These are phyloP conservation scores for Malurus alboscapulatus DNA, from an alignment of 2,113 vertebrate species.

Conservation along the genomic window DNA sequence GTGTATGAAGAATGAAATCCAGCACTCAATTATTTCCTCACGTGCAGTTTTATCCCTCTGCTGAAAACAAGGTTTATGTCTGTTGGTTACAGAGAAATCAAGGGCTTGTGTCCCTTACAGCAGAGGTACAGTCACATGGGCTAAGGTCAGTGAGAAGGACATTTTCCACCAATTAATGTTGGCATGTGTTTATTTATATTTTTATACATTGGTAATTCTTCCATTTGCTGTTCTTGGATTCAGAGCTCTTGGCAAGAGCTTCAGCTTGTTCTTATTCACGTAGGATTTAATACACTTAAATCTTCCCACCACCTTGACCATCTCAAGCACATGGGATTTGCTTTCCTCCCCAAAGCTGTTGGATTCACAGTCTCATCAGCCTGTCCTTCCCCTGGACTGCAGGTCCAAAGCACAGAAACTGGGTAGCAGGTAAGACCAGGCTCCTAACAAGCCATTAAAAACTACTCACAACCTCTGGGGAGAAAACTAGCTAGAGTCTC, in stretches of 20 bases:
- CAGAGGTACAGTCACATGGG: background rate
- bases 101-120: background rate
- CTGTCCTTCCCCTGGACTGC: background rate
- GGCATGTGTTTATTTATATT: slow-evolving; percentile 50
- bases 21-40: slow-evolving; percentile 1
- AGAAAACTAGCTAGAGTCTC: background rate
- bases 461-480: background rate
- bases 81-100: background rate
- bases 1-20: background rate
- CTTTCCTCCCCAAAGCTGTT: background rate
- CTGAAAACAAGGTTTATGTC: background rate
- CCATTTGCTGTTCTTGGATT: slow-evolving; percentile 8
- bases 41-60: background rate
- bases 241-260: background rate
- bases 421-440: background rate
- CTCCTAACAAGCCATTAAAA: background rate
- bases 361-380: background rate
- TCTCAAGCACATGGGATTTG: background rate
- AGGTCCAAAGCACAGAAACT: background rate
- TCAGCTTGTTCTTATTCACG: background rate
- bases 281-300: background rate
- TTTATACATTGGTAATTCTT: slow-evolving; percentile 29
- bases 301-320: background rate
- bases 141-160: slow-evolving; percentile 48
- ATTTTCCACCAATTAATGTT: slow-evolving; percentile 23